Conservation (phyloP, 2,888 invertebrate genomes). For the Drosophila silvestris region DNA sequence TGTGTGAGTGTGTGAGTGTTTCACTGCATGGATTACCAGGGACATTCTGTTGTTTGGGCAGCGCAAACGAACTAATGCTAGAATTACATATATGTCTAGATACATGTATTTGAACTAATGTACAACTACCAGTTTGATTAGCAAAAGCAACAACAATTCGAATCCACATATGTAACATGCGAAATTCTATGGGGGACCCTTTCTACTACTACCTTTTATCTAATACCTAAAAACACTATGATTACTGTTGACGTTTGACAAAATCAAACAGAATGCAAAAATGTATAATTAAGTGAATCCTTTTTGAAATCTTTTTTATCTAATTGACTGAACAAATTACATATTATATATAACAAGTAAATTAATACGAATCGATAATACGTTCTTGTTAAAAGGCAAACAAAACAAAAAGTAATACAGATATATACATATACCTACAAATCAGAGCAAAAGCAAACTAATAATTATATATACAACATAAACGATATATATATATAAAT, state of each 20-base stretch:
- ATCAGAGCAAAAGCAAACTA: conserved; percentile 52
- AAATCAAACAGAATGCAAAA: conserved; percentile 44
- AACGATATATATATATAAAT: conserved; percentile 13
- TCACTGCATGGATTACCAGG: conserved; percentile 15
- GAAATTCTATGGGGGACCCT: conserved; percentile 73
- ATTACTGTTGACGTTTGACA: conserved; percentile 56
- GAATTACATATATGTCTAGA: conserved; percentile 29
- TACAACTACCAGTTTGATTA: conserved; percentile 44
- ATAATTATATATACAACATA: conserved; percentile 42
- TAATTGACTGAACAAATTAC: conserved; percentile 79
- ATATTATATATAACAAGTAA: conserved; percentile 65
- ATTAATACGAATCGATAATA: conserved; percentile 72
- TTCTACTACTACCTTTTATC: conserved; percentile 45
- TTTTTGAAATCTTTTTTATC: conserved; percentile 79
- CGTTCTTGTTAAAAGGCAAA: conserved; percentile 64
- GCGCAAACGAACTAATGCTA: conserved; percentile 50
- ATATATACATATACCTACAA: conserved; percentile 29
- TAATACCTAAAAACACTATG: conserved; percentile 25
- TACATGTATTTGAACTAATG: conserved; percentile 38
- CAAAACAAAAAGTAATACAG: conserved; percentile 9
- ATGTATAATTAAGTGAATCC: conserved; percentile 73
- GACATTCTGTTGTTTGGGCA: conserved; percentile 4
- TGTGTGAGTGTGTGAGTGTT: neutral
- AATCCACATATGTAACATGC: conserved; percentile 73
- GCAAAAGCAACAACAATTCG: conserved; percentile 61